Conservation (phyloP, 2,888 invertebrate species). For the Rhamnusium bicolor region DNA sequence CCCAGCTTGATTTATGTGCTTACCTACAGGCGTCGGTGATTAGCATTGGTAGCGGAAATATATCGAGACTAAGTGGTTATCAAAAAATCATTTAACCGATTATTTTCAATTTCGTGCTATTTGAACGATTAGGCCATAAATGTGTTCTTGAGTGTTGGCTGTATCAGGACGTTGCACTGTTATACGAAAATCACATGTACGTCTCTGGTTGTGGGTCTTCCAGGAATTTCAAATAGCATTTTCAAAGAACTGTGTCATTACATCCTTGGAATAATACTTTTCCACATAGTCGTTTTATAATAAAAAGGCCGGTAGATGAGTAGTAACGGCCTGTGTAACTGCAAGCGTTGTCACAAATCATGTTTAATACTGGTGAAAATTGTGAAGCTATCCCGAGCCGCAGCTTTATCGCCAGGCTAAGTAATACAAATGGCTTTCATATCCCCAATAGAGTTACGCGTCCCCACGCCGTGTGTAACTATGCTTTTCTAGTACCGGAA, state of each 20-base stretch:
- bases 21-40: no score
- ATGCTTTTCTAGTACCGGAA: constrained; percentile 24
- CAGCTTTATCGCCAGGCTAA: constrained; percentile 73
- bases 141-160: no score
- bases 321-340: constrained; percentile 63
- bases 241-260: constrained; percentile 4
- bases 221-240: constrained; percentile 3
- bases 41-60: no score
- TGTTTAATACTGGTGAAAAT: constrained; percentile 71
- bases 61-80: no score
- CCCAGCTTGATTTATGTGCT: no score
- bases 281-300: constrained; percentile 17
- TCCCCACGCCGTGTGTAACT: constrained; percentile 45
- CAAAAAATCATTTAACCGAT: no score
- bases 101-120: no score
- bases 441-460: constrained; percentile 65
- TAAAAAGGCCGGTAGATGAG: constrained; percentile 53
- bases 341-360: constrained; percentile 69
- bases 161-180: no score
- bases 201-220: neutral
- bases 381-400: constrained; percentile 69
- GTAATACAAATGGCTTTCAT: constrained; percentile 73
- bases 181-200: no score
- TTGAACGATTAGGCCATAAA: no score
- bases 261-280: constrained; percentile 12